Percentiles rank a stretch among this genome's conserved stretches.
These are phyloP conservation scores for Pogonognathellus flavescens DNA, from an alignment of 1,140 invertebrate genomes.

Conservation along the genomic window DNA sequence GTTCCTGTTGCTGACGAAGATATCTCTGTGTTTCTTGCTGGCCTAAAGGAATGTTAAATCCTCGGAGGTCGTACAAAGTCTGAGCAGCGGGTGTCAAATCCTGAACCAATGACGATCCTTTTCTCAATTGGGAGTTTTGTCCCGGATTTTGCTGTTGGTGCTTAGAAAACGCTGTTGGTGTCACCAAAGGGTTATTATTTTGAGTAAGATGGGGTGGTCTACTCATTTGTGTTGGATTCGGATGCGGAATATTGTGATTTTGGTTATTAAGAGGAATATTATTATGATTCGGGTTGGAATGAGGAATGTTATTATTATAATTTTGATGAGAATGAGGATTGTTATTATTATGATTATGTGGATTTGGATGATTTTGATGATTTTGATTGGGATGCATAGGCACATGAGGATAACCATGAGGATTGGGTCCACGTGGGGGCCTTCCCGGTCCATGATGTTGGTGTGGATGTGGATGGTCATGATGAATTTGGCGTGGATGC, in stretches of 20 bases:
- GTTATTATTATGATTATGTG: neutral
- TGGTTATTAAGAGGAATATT: neutral
- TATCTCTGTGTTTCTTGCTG: slow-evolving; percentile 55
- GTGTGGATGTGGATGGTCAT: neutral
- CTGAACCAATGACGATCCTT: neutral
- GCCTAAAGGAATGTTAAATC: slow-evolving; percentile 62
- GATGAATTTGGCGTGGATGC: slow-evolving; percentile 27
- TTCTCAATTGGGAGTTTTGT: slow-evolving; percentile 14
- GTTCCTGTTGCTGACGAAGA: slow-evolving; percentile 46
- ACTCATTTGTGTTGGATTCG: neutral
- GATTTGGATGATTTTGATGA: neutral
- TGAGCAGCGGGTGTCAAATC: slow-evolving; percentile 62
- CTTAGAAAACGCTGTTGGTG: neutral
- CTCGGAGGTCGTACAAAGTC: slow-evolving; percentile 65
- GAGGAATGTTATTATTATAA: neutral
- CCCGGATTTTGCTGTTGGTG: neutral
- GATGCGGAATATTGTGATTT: neutral
- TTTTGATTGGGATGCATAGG: neutral
- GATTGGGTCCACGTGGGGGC: slow-evolving; percentile 26
- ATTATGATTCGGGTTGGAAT: neutral
- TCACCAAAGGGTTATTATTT: neutral
- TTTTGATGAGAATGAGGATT: neutral
- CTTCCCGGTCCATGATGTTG: slow-evolving; percentile 39
- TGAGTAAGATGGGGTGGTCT: neutral
- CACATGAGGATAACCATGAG: slow-evolving; percentile 11